phyloP scores from a whole-genome alignment of 2,113 vertebrate genomes.

The Cyprinus carpio region DNA sequence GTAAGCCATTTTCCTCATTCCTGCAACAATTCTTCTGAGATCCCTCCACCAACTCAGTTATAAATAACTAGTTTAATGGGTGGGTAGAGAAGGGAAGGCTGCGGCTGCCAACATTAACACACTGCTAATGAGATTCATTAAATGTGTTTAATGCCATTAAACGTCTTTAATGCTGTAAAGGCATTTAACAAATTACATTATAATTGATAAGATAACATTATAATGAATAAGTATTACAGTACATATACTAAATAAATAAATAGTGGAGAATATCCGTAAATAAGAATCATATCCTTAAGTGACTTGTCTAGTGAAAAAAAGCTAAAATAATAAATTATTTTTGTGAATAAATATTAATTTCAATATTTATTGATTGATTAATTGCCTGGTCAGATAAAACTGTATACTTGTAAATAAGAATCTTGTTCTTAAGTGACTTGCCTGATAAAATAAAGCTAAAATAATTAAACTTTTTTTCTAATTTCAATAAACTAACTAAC shows the following conservation, averaged over 20 bases:
- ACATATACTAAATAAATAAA: background rate
- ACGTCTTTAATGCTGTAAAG: background rate
- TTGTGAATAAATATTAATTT: background rate
- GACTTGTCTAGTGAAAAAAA: background rate
- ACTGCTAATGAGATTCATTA: background rate
- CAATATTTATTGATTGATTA: no score
- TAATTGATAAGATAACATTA: background rate
- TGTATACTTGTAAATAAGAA: background rate
- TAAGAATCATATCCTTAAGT: background rate
- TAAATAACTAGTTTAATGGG: constrained; percentile 6
- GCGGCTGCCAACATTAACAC: background rate
- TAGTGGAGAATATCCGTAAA: background rate
- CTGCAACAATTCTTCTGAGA: background rate
- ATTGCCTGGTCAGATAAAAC: background rate
- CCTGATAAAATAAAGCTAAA: background rate
- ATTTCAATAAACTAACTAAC: no score
- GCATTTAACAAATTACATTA: background rate
- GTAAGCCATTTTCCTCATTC: background rate
- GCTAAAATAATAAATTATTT: background rate
- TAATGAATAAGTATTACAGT: background rate
- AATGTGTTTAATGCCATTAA: constrained; percentile 11
- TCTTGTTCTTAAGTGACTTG: background rate
- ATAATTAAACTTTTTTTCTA: no score
- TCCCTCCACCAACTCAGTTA: background rate
- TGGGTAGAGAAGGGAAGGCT: background rate